A percentile compares a stretch with the other conserved stretches of the same genome.
These are phyloP conservation scores for Phalacrocorax pelagicus DNA, from an alignment of 2,113 vertebrate genomes.

Conservation along the genomic window DNA sequence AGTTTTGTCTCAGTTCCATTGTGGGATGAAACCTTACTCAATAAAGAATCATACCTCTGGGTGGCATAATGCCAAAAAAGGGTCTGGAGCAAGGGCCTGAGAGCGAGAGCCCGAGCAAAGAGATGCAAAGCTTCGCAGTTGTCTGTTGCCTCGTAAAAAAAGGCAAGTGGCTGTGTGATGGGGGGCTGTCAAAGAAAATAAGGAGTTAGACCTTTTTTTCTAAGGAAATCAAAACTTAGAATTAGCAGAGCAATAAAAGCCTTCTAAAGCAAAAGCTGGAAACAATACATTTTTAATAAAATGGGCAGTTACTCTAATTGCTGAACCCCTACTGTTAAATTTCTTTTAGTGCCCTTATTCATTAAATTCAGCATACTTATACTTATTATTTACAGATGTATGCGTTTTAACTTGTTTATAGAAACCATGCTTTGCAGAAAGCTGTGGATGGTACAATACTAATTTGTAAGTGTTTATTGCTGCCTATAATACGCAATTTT, in stretches of 20 bases:
- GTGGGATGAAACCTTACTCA: not conserved
- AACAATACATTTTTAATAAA: conserved; percentile 77
- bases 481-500: conserved; percentile 63
- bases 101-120: not conserved
- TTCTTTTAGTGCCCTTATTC: conserved; percentile 77
- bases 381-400: conserved; percentile 81
- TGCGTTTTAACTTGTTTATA: conserved; percentile 67
- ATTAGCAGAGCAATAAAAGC: conserved; percentile 41
- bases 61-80: not conserved
- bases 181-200: not conserved
- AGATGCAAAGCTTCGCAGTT: not conserved
- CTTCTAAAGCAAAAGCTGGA: conserved; percentile 67
- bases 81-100: accelerated
- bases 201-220: not conserved
- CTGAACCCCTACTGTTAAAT: conserved; percentile 74
- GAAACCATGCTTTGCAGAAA: conserved; percentile 69
- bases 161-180: not conserved
- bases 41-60: not conserved
- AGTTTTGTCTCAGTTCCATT: not conserved
- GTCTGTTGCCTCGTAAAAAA: not conserved
- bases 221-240: conserved; percentile 32
- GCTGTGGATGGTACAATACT: conserved; percentile 43
- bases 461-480: conserved; percentile 61
- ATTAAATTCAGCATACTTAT: conserved; percentile 72
- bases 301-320: conserved; percentile 74